Percentiles rank a stretch among this genome's conserved stretches.
Conservation (phyloP, 2,888 invertebrate species). For the Copidosoma aretas region DNA sequence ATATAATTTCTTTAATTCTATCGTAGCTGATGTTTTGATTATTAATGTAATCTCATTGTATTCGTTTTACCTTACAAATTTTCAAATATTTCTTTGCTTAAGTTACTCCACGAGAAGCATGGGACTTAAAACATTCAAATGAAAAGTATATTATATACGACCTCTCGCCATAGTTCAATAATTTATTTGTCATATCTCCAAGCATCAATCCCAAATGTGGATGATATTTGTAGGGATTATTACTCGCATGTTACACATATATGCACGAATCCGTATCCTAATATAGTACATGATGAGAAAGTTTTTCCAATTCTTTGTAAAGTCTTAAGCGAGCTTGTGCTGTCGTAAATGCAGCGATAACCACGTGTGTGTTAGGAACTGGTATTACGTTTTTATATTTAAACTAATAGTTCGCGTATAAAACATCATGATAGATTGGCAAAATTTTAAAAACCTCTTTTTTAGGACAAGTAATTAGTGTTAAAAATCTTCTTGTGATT, state of each 20-base stretch:
- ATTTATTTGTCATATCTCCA: too few relatives aligned
- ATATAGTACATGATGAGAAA: too few relatives aligned
- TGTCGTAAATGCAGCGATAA: too few relatives aligned
- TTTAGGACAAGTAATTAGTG: too few relatives aligned
- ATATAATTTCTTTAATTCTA: background rate
- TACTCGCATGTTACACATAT: background rate
- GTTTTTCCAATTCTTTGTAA: too few relatives aligned
- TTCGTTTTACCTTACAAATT: slow-evolving; percentile 24
- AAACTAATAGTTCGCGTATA: slow-evolving; percentile 13
- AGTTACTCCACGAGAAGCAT: slow-evolving; percentile 18
- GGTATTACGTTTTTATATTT: slow-evolving; percentile 3
- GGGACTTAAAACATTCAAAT: slow-evolving; percentile 28
- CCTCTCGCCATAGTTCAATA: too few relatives aligned
- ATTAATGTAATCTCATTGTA: background rate
- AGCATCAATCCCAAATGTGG: too few relatives aligned
- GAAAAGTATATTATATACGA: slow-evolving; percentile 18
- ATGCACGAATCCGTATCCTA: slow-evolving; percentile 31
- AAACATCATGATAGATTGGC: background rate
- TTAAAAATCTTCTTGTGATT: background rate
- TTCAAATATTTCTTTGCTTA: slow-evolving; percentile 6
- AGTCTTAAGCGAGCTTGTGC: too few relatives aligned
- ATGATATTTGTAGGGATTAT: too few relatives aligned
- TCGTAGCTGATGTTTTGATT: background rate
- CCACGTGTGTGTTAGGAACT: slow-evolving; percentile 12
- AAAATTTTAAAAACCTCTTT: slow-evolving; percentile 21